These are phyloP conservation scores for Anolis apletophallus DNA, from an alignment of 2,797 vertebrate species.

Conservation along the genomic window DNA sequence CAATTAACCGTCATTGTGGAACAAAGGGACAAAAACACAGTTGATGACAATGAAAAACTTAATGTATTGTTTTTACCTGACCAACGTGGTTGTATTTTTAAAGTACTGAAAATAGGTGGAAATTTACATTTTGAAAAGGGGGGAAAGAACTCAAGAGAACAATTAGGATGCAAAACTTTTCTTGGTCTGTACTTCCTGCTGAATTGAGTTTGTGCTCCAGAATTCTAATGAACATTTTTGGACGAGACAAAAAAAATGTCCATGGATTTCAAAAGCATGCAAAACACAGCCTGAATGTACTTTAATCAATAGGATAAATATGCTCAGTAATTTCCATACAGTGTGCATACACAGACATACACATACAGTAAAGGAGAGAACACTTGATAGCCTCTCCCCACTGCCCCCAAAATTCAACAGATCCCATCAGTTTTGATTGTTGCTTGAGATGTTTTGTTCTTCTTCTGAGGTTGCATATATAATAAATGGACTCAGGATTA, in stretches of 20 bases:
- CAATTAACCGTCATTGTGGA: neutral
- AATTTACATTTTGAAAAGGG: neutral
- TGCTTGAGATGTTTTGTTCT: neutral
- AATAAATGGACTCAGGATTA: neutral
- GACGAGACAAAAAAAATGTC: too few relatives aligned
- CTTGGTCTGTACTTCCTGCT: too few relatives aligned
- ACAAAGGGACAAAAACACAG: neutral
- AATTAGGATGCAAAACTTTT: neutral
- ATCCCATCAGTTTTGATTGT: neutral
- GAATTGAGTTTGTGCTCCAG: too few relatives aligned
- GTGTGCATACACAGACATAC: neutral
- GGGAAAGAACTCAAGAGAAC: neutral
- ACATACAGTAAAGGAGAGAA: neutral
- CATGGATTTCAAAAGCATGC: too few relatives aligned
- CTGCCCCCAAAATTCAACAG: too few relatives aligned
- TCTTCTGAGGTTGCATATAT: fast-evolving
- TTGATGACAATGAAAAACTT: neutral
- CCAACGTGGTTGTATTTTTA: neutral
- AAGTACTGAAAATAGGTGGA: neutral
- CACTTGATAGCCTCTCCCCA: too few relatives aligned
- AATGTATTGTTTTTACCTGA: neutral
- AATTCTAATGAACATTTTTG: too few relatives aligned
- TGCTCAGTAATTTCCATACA: neutral
- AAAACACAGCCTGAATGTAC: neutral
- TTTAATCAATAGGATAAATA: neutral